phyloP scores from a whole-genome alignment of 2,113 vertebrate species.

The Budorcas taxicolor region DNA sequence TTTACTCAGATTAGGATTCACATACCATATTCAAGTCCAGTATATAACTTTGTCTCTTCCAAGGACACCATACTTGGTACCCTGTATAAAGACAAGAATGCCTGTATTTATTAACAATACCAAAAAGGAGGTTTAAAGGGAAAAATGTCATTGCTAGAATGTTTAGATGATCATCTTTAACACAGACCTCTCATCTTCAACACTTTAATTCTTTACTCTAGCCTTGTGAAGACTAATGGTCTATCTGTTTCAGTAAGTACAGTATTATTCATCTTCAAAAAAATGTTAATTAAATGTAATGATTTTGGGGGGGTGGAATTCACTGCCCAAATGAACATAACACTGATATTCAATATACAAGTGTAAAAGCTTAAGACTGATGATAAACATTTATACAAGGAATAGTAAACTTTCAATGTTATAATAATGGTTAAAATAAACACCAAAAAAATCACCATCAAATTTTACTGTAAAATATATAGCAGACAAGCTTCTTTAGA shows the following conservation, averaged over 20 bases:
- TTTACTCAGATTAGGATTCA: slow-evolving; percentile 23
- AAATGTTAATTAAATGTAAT: slow-evolving; percentile 32
- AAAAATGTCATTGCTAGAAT: background rate
- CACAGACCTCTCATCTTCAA: background rate
- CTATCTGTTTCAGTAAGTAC: slow-evolving; percentile 22
- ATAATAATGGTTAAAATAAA: slow-evolving; percentile 9
- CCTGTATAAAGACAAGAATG: slow-evolving; percentile 80
- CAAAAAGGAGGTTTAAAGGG: background rate
- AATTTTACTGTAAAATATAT: background rate
- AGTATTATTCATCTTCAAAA: slow-evolving; percentile 37
- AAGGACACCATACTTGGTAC: slow-evolving; percentile 92
- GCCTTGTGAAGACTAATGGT: slow-evolving; percentile 20
- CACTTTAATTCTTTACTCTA: slow-evolving; percentile 38
- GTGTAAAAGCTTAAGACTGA: background rate
- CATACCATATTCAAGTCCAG: slow-evolving; percentile 91
- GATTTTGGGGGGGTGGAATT: background rate
- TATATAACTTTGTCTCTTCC: slow-evolving; percentile 91
- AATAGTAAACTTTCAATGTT: background rate
- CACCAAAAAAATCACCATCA: background rate
- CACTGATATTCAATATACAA: slow-evolving; percentile 3
- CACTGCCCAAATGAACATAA: background rate
- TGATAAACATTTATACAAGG: background rate
- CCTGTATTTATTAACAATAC: slow-evolving; percentile 51
- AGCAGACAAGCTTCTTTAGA: background rate
- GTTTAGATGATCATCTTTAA: background rate